These are phyloP conservation scores for Anhinga anhinga DNA, from an alignment of 2,113 vertebrate species.

Conservation along the genomic window DNA sequence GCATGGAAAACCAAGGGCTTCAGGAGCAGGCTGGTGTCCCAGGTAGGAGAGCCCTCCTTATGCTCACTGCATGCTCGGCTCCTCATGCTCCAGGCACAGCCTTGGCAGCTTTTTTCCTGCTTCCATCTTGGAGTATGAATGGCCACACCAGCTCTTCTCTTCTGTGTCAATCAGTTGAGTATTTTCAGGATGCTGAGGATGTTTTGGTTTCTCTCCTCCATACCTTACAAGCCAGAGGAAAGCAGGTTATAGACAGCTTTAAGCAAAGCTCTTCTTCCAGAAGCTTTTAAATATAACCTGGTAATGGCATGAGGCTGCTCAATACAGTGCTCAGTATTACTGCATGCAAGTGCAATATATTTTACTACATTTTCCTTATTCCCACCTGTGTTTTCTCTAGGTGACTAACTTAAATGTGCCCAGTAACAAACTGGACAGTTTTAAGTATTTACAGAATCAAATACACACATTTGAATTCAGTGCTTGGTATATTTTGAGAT, in stretches of 20 bases:
- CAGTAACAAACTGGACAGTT: neutral
- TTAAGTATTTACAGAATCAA: neutral
- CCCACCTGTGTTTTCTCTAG: neutral
- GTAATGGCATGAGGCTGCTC: neutral
- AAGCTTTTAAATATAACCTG: neutral
- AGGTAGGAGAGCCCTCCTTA: neutral
- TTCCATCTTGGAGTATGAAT: no score
- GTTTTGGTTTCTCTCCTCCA: neutral
- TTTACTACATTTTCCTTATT: neutral
- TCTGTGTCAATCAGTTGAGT: neutral
- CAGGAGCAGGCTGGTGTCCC: neutral
- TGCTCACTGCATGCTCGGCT: fast-evolving
- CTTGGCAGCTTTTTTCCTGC: neutral
- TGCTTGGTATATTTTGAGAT: neutral
- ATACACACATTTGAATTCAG: neutral
- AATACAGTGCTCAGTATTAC: neutral
- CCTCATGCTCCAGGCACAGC: neutral
- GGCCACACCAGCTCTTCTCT: neutral
- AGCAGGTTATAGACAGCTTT: neutral
- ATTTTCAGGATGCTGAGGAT: neutral
- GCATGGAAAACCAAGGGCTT: neutral
- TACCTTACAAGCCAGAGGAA: neutral
- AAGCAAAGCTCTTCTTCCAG: neutral
- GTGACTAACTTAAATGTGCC: neutral
- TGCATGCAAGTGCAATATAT: neutral